Base-by-base conservation (phyloP, 2,113 vertebrate genomes). In the Hippopotamus amphibius region DNA sequence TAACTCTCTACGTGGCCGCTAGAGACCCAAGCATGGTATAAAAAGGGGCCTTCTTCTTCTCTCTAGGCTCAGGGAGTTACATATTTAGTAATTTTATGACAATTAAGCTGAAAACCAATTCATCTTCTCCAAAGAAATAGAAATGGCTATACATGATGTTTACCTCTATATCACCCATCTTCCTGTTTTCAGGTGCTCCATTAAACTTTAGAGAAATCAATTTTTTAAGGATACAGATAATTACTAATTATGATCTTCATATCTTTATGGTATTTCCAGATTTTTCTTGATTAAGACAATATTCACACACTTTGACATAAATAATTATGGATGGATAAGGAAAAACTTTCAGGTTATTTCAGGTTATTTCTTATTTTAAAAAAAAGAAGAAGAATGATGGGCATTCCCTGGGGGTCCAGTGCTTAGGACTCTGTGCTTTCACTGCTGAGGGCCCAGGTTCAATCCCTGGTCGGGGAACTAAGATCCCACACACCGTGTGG, bases 61-160 rank as follows among this genome's bases (percentile, higher is more conserved):
- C 69, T 74, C 28, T n/a, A n/a, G 59, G 26, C 37, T 61, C 76
- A 37, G 33, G 33, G 83, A 84, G 50, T 68, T 53, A 68, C 5
- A 24, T 41, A 57, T 22, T 43, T 76, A 46, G 30, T 66, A 77
- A 24, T 43, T 81, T n/a, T 37, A 57, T 21, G 46, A 77, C 15
- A 69, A 28, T 46, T 21, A 88, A 88, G 19, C 53, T 85, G 72
- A 76, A 96, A 88, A 96, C 68, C 53, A 97, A 93, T 50, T 48
- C 61, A 83, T 80, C 28, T 26, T 6, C 71, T 71, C 63, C 37
- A 59, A 88, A 85, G 30, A 93, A 86, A 71, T 28, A 84, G 81
- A 71, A 41, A 84, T 50, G 15, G 9, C 55, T n/a, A 16, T 46
- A 9, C 0, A 43, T 13, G 24, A 15, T 37, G 5, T 80, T 93